Evolutionary conservation across 2,888 invertebrate genomes (phyloP).

Genomic region (Pristionchus japonicus): DNA sequence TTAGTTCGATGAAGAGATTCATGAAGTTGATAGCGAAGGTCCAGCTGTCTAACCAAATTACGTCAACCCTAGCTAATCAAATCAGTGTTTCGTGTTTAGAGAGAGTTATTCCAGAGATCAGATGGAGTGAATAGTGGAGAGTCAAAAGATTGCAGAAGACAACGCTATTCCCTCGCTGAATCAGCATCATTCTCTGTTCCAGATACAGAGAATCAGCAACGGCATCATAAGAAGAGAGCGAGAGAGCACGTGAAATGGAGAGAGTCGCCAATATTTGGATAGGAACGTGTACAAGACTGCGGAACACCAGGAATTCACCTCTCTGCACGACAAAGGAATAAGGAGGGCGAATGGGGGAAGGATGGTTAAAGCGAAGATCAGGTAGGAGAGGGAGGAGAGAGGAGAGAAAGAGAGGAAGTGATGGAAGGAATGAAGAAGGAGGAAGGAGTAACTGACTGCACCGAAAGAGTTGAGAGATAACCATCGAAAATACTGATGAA

Average conservation of each 20-base stretch:
- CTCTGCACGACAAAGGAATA: background rate
- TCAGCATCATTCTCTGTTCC: background rate
- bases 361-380: constrained; percentile 19
- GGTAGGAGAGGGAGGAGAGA: constrained; percentile 16
- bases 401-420: background rate
- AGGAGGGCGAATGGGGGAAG: constrained; percentile 5
- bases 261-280: constrained; percentile 7
- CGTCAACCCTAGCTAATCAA: constrained; percentile 3
- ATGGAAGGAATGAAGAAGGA: background rate
- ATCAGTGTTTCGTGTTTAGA: background rate
- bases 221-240: background rate
- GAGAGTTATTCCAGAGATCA: background rate
- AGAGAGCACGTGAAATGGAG: background rate
- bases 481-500: background rate
- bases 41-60: background rate
- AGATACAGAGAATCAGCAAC: background rate
- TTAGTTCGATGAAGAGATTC: background rate
- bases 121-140: background rate
- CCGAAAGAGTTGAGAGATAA: background rate
- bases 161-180: background rate
- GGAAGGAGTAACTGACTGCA: constrained; percentile 20
- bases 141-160: background rate
- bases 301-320: constrained; percentile 30
- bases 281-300: background rate
- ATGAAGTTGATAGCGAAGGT: background rate